Evolutionary conservation across 2,113 vertebrate species (phyloP).

Genomic region (Bombycilla garrulus): DNA sequence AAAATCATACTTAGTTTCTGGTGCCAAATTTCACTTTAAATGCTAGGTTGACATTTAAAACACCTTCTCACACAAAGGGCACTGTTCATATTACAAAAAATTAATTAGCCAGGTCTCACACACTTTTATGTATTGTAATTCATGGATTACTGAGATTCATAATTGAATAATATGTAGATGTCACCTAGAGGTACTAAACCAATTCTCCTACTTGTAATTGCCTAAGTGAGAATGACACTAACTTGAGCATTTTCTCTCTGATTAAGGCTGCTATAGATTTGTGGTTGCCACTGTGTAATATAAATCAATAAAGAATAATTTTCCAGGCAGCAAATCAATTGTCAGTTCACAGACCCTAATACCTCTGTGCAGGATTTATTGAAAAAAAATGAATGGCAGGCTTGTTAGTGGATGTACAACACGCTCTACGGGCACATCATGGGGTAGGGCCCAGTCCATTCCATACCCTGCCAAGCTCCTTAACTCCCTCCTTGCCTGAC

Average conservation of each 20-base stretch:
- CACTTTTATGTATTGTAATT: conserved; percentile 71
- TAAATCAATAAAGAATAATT: conserved; percentile 87
- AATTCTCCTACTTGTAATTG: conserved; percentile 73
- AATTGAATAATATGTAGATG: conserved; percentile 77
- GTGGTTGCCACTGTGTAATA: conserved; percentile 67
- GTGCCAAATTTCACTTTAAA: conserved; percentile 35
- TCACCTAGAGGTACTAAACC: conserved; percentile 71
- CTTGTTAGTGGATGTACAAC: conserved; percentile 76
- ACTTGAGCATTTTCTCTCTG: conserved; percentile 74
- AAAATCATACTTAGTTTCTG: conserved; percentile 6
- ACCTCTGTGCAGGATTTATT: conserved; percentile 70
- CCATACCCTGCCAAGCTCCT: neutral
- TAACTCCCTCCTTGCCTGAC: conserved; percentile 29
- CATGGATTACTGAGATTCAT: conserved; percentile 70
- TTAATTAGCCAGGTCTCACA: conserved; percentile 62
- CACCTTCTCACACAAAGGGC: conserved; percentile 50
- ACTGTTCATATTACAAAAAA: conserved; percentile 42
- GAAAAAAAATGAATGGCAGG: conserved; percentile 79
- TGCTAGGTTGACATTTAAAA: conserved; percentile 63
- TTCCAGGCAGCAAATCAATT: conserved; percentile 83
- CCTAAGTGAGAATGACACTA: conserved; percentile 76
- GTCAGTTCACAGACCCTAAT: conserved; percentile 77
- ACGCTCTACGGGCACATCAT: conserved; percentile 45
- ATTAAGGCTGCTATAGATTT: conserved; percentile 76
- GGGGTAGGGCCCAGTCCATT: conserved; percentile 34